Conservation (phyloP, 2,113 vertebrate species). For the Semnornis frantzii region DNA sequence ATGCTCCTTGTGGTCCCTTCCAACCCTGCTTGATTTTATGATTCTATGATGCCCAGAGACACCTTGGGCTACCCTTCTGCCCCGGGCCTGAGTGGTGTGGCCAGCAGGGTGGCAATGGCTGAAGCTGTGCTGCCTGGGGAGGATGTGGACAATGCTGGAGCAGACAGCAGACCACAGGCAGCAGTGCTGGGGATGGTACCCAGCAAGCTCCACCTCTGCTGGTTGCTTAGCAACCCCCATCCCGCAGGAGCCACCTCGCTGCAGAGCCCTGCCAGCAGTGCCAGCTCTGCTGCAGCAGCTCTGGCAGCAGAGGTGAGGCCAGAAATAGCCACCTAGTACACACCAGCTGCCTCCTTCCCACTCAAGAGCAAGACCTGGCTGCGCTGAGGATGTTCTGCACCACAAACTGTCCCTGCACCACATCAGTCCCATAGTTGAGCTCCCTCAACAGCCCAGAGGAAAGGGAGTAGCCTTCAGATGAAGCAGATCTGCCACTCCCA, state of each 20-base stretch:
- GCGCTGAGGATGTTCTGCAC: rapidly evolving
- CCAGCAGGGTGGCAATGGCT: not conserved
- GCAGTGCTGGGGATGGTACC: not conserved
- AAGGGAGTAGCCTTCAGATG: not conserved
- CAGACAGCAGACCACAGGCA: not conserved
- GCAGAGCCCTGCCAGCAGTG: not conserved
- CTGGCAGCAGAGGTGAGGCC: not conserved
- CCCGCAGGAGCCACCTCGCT: not conserved
- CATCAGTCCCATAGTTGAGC: rapidly evolving
- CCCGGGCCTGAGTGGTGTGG: rapidly evolving
- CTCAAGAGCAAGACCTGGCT: rapidly evolving
- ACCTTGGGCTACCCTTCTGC: not conserved
- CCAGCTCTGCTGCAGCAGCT: not conserved
- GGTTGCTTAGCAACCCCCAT: constrained; percentile 58
- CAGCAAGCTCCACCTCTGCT: constrained; percentile 41
- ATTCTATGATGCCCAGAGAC: not conserved
- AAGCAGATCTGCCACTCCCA: not conserved
- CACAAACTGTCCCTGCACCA: not conserved
- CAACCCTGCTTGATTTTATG: no score
- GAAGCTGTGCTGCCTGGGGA: not conserved
- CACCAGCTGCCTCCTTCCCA: rapidly evolving
- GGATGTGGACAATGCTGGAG: not conserved
- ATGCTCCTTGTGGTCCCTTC: no score
- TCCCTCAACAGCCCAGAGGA: not conserved
- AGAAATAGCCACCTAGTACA: not conserved